Evolutionary conservation across 1,140 invertebrate genomes (phyloP), one percentile per base, ranked within the genome.

Genomic region (Phenacoccus solenopsis): DNA sequence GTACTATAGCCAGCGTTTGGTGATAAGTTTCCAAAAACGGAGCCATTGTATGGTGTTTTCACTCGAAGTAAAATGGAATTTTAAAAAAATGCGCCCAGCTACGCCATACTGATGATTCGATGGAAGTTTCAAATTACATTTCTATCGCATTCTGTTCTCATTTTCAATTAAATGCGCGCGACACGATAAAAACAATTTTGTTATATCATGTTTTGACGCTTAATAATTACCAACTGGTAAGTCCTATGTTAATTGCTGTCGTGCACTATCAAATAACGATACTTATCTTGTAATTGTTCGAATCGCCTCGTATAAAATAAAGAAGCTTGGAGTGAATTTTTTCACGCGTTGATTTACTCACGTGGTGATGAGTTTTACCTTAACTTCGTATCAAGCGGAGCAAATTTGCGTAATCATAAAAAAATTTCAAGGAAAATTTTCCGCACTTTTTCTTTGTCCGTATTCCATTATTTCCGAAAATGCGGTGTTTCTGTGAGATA

Each of bases 1-100:
- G 59, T 4, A 64, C 25, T 5, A 64, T 27, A 16, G 59, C 59
- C 59, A 64, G 25, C 25, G 59, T 64, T 64, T 64, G 59, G 20
- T 64, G 59, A 25, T 24, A 64, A 25, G 25, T 64, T 64, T 64
- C 59, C 38, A 49, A 49, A 49, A 49, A 49, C 16, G 38, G 38
- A 16, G 38, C 38, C 38, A 49, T 49, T 49, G 13, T 49, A 9
- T 49, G 20, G n/a, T n/a, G n/a, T n/a, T 49, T 9, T 2, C 38
- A 49, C 38, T 49, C 3, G 12, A 49, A 49, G 16, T 16, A 49
- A 16, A 32, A 5, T 32, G 30, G 30, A 7, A 7, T 32, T 32
- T 49, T 49, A 4, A 49, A 49, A 49, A 9, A 3, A 49, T 49
- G 13, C 38, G 20, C 2, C 20, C 13, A 10, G 38, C 3, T 49